Percentiles rank a stretch among this genome's conserved stretches.
These are phyloP conservation scores for Nycticryphes semicollaris DNA, from an alignment of 2,113 vertebrate genomes.

Conservation along the genomic window DNA sequence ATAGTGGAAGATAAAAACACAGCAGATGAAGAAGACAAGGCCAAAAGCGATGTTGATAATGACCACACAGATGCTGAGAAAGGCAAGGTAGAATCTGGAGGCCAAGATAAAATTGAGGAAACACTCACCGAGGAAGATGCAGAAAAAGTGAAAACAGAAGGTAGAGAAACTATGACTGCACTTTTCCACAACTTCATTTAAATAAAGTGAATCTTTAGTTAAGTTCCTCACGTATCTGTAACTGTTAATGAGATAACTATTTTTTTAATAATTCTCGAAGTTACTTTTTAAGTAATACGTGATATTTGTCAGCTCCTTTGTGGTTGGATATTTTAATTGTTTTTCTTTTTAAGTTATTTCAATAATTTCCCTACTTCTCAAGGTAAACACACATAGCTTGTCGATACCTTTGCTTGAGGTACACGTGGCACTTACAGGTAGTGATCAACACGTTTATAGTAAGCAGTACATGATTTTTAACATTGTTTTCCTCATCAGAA, in stretches of 20 bases:
- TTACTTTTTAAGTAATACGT: background rate
- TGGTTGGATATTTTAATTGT: background rate
- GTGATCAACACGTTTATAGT: background rate
- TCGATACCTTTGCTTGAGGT: background rate
- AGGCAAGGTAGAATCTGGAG: constrained; percentile 57
- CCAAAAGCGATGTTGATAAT: constrained; percentile 74
- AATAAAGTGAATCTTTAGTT: background rate
- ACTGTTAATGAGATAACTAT: background rate
- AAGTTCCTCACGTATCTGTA: background rate
- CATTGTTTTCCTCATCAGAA: background rate
- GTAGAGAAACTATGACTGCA: constrained; percentile 62
- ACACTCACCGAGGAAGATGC: constrained; percentile 58
- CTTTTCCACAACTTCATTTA: background rate
- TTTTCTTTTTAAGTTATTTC: background rate
- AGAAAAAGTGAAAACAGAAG: constrained; percentile 75
- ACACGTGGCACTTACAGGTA: background rate
- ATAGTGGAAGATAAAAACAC: constrained; percentile 81
- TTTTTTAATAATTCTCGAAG: background rate
- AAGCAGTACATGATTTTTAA: background rate
- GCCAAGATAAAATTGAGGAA: constrained; percentile 63
- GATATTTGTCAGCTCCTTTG: background rate
- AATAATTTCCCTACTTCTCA: background rate
- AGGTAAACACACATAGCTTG: background rate
- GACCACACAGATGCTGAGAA: constrained; percentile 69
- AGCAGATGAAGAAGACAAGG: constrained; percentile 81